Evolutionary conservation across 1,140 invertebrate species (phyloP), one percentile per base, ranked within the genome.

Genomic region (Macrobrachium rosenbergii): DNA sequence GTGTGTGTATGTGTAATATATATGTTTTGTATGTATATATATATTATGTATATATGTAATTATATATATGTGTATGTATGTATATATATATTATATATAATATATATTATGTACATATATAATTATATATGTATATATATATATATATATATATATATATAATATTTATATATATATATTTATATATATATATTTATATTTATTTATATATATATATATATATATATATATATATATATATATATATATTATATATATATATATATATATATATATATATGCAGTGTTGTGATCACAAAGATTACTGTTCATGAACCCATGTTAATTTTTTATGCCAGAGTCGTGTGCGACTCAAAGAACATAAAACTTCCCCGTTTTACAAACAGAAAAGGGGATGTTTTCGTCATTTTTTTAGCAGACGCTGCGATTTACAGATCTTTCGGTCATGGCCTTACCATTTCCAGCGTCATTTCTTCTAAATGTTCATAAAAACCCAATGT

Each of bases 1-100:
- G 58, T 79, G 58, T 79, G 58, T 79, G 58, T 79, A 23, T 79
- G 58, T 80, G 17, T 80, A 60, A 37, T 80, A 43, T 80, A 67
- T 80, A 67, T 80, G 43, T 80, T 43, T n/a, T 80, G 43, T 80
- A 80, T 67, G 63, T 80, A 80, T 67, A 80, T 80, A 80, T 67
- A 80, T 80, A 80, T 80, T 80, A 63, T 67, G 23, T 80, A 63
- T 67, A 63, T 80, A 63, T 67, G 23, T 80, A 63, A 43, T 23
- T 80, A 63, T 67, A 63, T 80, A 63, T 67, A 63, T 80, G 23
- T 43, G 17, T 80, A 28, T 62, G 12, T 79, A 59, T 62, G n/a
- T 79, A 59, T 67, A 21, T 64, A 63, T 37, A 23, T 80, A 23
- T 67, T n/a, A 63, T 80, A 28, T 43, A 8, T 80, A 63, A 17